Percentiles rank a stretch among this genome's conserved stretches.
phyloP scores from a whole-genome alignment of 2,113 vertebrate species.

The Azemiops feae region DNA sequence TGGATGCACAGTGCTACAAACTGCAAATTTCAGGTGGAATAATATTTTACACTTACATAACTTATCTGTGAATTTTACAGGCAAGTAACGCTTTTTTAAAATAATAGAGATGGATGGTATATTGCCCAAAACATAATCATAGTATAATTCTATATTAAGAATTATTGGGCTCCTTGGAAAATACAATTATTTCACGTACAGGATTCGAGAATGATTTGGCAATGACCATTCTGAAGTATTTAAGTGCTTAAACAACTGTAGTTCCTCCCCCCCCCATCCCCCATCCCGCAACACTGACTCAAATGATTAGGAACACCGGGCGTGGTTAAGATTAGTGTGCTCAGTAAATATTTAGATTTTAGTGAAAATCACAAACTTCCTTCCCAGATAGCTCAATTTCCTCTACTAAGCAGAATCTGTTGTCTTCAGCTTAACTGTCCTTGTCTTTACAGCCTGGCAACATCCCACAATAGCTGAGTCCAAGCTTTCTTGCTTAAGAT shows the following conservation, averaged over 20 bases:
- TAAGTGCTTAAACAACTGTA: conserved; percentile 69
- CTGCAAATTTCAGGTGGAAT: conserved; percentile 4
- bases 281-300: conserved; percentile 29
- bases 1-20: conserved; percentile 21
- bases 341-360: conserved; percentile 24
- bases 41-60: conserved; percentile 26
- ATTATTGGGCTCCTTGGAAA: conserved; percentile 53
- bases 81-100: conserved; percentile 2
- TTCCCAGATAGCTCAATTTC: conserved; percentile 30
- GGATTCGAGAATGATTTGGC: conserved; percentile 51
- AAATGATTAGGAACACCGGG: conserved; percentile 32
- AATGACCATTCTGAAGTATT: conserved; percentile 67
- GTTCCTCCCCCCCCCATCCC: neutral
- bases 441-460: conserved; percentile 40
- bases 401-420: neutral
- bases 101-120: conserved; percentile 53
- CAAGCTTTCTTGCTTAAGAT: conserved; percentile 77
- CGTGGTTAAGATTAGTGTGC: conserved; percentile 6
- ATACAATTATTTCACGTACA: conserved; percentile 24
- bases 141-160: conserved; percentile 46
- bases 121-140: conserved; percentile 47
- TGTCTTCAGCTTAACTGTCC: conserved; percentile 40
- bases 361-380: conserved; percentile 50
- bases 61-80: conserved; percentile 44
- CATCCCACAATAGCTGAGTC: conserved; percentile 18